These are phyloP conservation scores for Epirrhoe alternata DNA, from an alignment of 2,888 invertebrate species.

Conservation along the genomic window DNA sequence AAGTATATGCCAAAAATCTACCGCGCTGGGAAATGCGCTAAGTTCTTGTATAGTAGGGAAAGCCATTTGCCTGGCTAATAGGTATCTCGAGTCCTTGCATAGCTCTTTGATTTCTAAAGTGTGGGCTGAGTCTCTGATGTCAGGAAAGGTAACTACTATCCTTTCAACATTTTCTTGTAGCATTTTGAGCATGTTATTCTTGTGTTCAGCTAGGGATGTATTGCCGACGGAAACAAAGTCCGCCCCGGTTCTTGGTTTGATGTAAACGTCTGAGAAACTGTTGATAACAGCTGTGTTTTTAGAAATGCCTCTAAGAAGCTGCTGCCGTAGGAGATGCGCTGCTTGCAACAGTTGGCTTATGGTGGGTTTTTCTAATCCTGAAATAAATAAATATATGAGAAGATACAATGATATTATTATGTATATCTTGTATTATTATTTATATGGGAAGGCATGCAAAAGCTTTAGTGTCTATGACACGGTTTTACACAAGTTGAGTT, in stretches of 20 bases:
- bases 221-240: slow-evolving; percentile 67
- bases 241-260: slow-evolving; percentile 80
- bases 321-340: slow-evolving; percentile 87
- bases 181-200: slow-evolving; percentile 74
- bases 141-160: slow-evolving; percentile 28
- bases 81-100: slow-evolving; percentile 78
- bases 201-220: slow-evolving; percentile 77
- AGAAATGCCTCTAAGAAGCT: slow-evolving; percentile 86
- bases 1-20: slow-evolving; percentile 45
- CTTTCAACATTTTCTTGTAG: slow-evolving; percentile 54
- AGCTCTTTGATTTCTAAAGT: slow-evolving; percentile 76
- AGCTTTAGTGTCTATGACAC: no score
- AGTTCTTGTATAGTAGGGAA: slow-evolving; percentile 64
- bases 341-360: slow-evolving; percentile 88
- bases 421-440: no score
- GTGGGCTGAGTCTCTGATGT: slow-evolving; percentile 51
- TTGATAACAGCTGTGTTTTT: slow-evolving; percentile 82
- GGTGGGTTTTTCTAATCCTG: slow-evolving; percentile 86
- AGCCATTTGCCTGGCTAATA: slow-evolving; percentile 84
- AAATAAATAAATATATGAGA: slow-evolving; percentile 42
- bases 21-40: slow-evolving; percentile 20
- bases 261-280: slow-evolving; percentile 88
- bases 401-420: not conserved
- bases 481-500: no score
- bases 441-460: no score